Base-by-base conservation (phyloP, 1,140 invertebrate genomes). In the Heliconius hermathena region DNA sequence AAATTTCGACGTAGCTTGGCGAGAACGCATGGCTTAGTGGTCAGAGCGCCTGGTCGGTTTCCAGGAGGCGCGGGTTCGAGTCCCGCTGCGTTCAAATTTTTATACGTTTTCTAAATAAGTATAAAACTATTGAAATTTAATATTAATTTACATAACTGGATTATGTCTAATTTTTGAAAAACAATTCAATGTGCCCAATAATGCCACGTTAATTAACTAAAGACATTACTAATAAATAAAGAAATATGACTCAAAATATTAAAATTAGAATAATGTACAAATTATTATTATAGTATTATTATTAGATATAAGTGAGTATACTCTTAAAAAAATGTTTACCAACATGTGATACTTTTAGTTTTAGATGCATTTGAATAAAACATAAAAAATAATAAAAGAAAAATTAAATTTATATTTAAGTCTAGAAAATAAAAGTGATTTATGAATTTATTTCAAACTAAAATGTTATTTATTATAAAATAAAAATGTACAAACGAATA, bases 261-360 rank as follows among this genome's bases (percentile, higher is more conserved):
- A 73, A 52, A 46, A 22, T 46, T 73, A 46, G 38, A 16, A 22
- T 41, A 33, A 26, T 46, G 72, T 73, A 73, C 72, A 73, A 73
- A 49, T 46, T 73, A 26, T 2, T 49, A 73, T 73, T 36, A 36
- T 36, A 36, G 33, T 36, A 36, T 36, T 36, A 36, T 36, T 6
- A 36, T 36, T 36, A 36, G 33, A 46, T 26, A 66, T 66, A 29
- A 66, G 60, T 16, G 26, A 66, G n/a, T 29, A 66, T 26, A 66
- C 26, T 29, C 60, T 26, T 9, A 66, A 66, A 29, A 26, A 66
- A 26, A 26, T 66, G 9, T 76, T 76, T 70, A 76, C 57, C 54
- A 46, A 71, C 60, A 76, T 76, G 74, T 76, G 74, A 76, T 76
- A 76, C 60, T 70, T 38, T 20, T 70, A 76, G 41, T 76, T 70